phyloP scores from a whole-genome alignment of 2,888 invertebrate genomes.

The Lepidocyrtoides sp. region DNA sequence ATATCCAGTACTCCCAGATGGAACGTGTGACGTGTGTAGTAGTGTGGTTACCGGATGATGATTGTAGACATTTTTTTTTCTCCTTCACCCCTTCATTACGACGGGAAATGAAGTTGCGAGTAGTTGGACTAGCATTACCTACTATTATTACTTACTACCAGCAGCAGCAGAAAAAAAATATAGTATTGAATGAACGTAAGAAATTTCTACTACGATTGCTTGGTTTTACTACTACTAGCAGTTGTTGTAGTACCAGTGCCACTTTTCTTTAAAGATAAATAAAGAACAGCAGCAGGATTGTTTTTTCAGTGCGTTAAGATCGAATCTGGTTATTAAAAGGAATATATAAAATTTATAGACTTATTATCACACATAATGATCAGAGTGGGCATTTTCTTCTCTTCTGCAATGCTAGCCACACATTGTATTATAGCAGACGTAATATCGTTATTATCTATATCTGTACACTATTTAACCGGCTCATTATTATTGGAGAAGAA shows the following conservation, averaged over 20 bases:
- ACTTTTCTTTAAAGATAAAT: not conserved
- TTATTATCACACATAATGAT: slow-evolving; percentile 60
- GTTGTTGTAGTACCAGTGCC: not conserved
- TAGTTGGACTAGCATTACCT: not conserved
- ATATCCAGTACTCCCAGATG: not conserved
- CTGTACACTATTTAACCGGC: not conserved
- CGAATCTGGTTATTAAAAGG: slow-evolving; percentile 62
- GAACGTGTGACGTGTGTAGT: not conserved
- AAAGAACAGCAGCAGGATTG: not conserved
- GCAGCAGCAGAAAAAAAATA: slow-evolving; percentile 1
- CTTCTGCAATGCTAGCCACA: not conserved
- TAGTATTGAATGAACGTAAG: slow-evolving; percentile 45
- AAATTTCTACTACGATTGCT: slow-evolving; percentile 27
- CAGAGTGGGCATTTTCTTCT: slow-evolving; percentile 15
- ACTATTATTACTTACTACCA: not conserved
- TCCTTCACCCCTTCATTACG: not conserved
- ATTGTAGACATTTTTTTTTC: slow-evolving; percentile 61
- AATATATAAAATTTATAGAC: slow-evolving; percentile 74
- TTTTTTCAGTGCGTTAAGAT: slow-evolving; percentile 27
- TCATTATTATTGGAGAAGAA: slow-evolving; percentile 6
- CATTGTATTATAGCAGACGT: not conserved
- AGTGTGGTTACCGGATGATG: slow-evolving; percentile 58
- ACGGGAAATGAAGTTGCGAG: slow-evolving; percentile 20
- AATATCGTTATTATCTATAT: not conserved
- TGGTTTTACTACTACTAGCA: not conserved